Base-by-base conservation (phyloP, 2,888 invertebrate genomes). In the Lycaena phlaeas region DNA sequence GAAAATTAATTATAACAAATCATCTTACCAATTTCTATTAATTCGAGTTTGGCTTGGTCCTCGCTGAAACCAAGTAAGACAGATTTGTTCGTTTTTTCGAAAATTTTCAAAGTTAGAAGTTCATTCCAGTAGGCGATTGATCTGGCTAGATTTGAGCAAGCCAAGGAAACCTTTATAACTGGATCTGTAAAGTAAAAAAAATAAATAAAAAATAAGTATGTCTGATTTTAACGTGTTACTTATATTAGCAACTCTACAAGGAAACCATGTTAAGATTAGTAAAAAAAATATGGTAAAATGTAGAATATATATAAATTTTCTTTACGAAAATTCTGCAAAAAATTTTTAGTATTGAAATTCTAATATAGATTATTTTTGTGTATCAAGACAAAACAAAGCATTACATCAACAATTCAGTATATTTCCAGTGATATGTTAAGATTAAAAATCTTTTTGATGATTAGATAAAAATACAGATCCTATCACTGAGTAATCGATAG, bases 91-190 rank as follows among this genome's bases (percentile, higher is more conserved):
- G 82, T 87, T 63, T 91, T 84, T 28, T 88, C 86, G 53, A 89
- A 88, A 30, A 94, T 69, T 52, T 89, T 88, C 84, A 98, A 87
- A 2, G 90, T 88, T 22, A 96, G 85, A 15, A 95, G 74, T 6
- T 89, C 89, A 48, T 89, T 89, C 97, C 98, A 98, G 71, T 94
- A 98, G 9, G 89, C 87, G 44, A 92, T 82, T 2, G 96, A 94
- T 44, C 85, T 88, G 11, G 87, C 70, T 44, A 98, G 75, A 75
- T 95, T 88, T 1, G 93, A 92, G 48, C 91, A 90, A 9, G 93
- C 89, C 43, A 98, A 68, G 0, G 91, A 87, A 1, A 97, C 93
- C 76, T 93, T 92, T 36, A 89, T 69, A 0, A 96, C 89, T 29
- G 94, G 94, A 86, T 94, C 95, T 89, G 69, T 40, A 76, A 68